phyloP scores from a whole-genome alignment of 2,888 invertebrate genomes.

The Linyphia triangularis region DNA sequence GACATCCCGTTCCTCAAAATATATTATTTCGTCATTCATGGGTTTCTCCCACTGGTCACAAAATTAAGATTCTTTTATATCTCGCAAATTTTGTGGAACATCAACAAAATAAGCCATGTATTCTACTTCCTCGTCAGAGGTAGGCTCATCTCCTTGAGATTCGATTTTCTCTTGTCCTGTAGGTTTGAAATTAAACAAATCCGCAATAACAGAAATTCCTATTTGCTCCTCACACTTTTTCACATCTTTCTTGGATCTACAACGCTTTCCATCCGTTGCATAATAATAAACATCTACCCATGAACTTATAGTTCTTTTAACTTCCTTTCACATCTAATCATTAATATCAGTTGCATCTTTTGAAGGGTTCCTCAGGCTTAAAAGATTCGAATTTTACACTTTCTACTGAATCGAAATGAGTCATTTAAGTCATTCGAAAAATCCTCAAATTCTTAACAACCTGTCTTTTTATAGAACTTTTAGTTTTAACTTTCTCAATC shows the following conservation, averaged over 20 bases:
- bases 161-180: background rate
- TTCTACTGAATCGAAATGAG: background rate
- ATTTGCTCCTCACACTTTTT: background rate
- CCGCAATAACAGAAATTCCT: background rate
- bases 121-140: background rate
- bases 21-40: background rate
- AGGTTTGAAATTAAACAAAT: background rate
- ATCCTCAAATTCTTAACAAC: background rate
- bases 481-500: background rate
- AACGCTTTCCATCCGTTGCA: background rate
- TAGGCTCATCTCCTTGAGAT: background rate
- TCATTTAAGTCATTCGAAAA: background rate
- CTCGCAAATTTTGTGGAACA: background rate
- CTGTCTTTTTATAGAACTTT: background rate
- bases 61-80: background rate
- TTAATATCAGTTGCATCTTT: no score
- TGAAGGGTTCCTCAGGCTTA: no score
- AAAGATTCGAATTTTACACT: background rate
- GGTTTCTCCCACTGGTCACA: background rate
- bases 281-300: background rate
- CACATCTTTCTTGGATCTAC: background rate
- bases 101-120: no score
- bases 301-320: no score
- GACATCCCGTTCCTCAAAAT: background rate
- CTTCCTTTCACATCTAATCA: background rate